These are phyloP conservation scores for Corynorhinus townsendii DNA, from an alignment of 2,113 vertebrate genomes.

Conservation along the genomic window DNA sequence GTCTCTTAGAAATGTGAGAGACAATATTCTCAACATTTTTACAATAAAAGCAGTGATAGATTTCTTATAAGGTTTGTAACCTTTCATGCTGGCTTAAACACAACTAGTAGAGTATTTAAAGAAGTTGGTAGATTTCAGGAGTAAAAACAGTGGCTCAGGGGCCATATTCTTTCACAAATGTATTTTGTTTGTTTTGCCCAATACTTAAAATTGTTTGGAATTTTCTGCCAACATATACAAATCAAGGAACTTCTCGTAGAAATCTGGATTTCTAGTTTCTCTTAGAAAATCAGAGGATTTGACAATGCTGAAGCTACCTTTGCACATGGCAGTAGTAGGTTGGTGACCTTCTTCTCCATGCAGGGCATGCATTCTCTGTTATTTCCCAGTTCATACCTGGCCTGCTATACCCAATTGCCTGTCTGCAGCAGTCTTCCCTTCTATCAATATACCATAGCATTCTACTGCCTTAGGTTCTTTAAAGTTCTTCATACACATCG, in stretches of 20 bases:
- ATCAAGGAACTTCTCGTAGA: background rate
- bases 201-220: conserved; percentile 2
- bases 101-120: background rate
- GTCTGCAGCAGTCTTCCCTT: background rate
- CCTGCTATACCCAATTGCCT: background rate
- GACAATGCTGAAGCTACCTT: background rate
- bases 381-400: background rate
- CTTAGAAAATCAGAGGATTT: background rate
- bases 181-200: background rate
- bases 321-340: background rate
- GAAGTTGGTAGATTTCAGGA: background rate
- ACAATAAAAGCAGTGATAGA: background rate
- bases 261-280: background rate
- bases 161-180: background rate
- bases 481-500: background rate
- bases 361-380: background rate
- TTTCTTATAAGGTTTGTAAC: background rate
- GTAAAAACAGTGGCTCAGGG: background rate
- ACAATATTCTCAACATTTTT: background rate
- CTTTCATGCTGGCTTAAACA: background rate
- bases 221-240: background rate
- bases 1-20: background rate
- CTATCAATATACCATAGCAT: background rate
- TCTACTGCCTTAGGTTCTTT: background rate
- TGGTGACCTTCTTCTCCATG: background rate